Conservation (phyloP, 35 echinoderm and acorn worm genomes). For the Acanthaster planci region DNA sequence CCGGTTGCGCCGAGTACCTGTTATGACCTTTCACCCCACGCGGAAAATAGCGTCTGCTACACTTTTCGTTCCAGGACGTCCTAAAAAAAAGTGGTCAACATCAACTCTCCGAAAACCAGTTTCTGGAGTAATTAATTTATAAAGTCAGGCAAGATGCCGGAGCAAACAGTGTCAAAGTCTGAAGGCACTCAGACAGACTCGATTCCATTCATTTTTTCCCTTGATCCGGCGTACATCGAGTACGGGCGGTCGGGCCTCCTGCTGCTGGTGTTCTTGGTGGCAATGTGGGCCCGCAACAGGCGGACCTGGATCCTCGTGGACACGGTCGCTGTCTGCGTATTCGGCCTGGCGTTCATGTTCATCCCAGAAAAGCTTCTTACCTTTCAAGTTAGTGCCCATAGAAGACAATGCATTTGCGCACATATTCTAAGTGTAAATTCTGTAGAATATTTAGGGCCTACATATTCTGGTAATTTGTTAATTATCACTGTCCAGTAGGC, state of each 20-base stretch:
- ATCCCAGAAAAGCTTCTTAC: slow-evolving; percentile 7
- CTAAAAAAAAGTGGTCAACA: neutral
- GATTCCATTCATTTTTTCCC: neutral
- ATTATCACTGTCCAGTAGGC: too few species aligned
- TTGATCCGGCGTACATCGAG: slow-evolving; percentile 26
- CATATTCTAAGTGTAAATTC: too few species aligned
- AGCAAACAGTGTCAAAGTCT: neutral
- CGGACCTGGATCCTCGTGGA: slow-evolving; percentile 27
- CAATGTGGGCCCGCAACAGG: slow-evolving; percentile 10
- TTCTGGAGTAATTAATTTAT: neutral
- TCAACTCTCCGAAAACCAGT: neutral
- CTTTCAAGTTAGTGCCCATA: neutral
- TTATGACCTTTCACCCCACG: slow-evolving; percentile 22
- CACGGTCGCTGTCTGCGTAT: neutral
- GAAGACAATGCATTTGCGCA: too few species aligned
- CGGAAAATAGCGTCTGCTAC: slow-evolving; percentile 27
- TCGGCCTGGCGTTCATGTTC: neutral
- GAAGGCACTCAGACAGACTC: neutral
- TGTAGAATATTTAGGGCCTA: too few species aligned
- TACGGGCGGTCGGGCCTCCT: neutral
- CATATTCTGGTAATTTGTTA: too few species aligned
- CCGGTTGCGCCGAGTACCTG: too few species aligned
- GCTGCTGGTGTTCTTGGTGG: slow-evolving; percentile 17
- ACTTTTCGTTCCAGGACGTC: neutral
- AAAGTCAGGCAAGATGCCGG: neutral